A percentile compares a stretch with the other conserved stretches of the same genome.
Conservation (phyloP, 2,888 invertebrate species). For the Tuberolachnus salignus region DNA sequence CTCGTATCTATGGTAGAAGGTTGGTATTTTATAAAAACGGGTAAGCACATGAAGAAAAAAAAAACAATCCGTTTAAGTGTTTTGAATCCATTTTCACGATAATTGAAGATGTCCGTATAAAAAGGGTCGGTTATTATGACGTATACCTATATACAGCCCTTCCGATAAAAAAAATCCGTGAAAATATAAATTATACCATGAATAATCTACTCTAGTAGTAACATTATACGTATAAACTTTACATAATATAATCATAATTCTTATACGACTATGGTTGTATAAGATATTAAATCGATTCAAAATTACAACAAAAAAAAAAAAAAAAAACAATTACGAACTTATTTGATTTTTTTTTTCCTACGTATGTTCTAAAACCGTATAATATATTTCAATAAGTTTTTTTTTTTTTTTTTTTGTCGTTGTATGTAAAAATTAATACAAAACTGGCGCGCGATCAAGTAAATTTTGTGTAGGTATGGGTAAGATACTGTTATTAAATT, state of each 20-base stretch:
- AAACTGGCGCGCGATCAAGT: slow-evolving; percentile 13
- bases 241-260: background rate
- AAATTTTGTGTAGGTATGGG: background rate
- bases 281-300: too few relatives aligned
- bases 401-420: background rate
- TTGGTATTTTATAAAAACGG: background rate
- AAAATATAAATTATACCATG: slow-evolving; percentile 29
- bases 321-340: background rate
- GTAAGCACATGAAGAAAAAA: background rate
- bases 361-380: background rate
- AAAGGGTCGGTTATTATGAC: background rate
- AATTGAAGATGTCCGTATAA: background rate
- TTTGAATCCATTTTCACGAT: slow-evolving; percentile 9
- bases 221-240: background rate
- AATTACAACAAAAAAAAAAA: background rate
- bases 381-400: background rate
- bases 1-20: background rate
- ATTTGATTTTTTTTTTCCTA: too few relatives aligned
- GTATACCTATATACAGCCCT: background rate
- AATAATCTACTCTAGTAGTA: background rate
- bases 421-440: background rate
- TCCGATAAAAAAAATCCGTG: slow-evolving; percentile 21
- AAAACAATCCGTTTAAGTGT: slow-evolving; percentile 27
- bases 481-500: slow-evolving; percentile 26
- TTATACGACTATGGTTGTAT: too few relatives aligned